Conservation (phyloP, 2,888 invertebrate genomes). For the Netelia virgata region DNA sequence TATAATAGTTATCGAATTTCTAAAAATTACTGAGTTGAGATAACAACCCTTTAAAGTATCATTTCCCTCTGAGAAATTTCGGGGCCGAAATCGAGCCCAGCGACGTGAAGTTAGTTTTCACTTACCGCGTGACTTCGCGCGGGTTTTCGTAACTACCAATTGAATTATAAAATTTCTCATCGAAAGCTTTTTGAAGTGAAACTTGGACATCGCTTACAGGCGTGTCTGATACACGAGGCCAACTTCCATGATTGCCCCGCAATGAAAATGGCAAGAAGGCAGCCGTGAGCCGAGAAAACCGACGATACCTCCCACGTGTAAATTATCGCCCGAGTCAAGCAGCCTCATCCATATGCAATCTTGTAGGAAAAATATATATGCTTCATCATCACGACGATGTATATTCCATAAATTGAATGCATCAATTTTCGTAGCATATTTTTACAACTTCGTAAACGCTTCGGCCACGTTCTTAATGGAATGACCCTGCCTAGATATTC, state of each 20-base stretch:
- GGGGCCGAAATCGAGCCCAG: not conserved
- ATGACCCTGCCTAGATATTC: too few relatives aligned
- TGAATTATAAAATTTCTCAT: constrained; percentile 52
- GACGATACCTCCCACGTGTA: constrained; percentile 1
- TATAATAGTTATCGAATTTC: not conserved
- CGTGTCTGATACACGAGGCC: not conserved
- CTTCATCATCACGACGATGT: not conserved
- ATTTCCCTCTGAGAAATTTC: constrained; percentile 4
- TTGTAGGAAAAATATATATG: not conserved
- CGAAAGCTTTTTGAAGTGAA: constrained; percentile 25
- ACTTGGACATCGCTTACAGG: constrained; percentile 28
- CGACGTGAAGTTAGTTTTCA: not conserved
- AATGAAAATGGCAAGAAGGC: not conserved
- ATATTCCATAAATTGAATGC: constrained; percentile 49
- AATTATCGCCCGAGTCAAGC: constrained; percentile 1
- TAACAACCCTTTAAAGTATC: not conserved
- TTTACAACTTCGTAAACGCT: too few relatives aligned
- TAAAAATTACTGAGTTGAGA: not conserved
- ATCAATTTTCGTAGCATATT: not conserved
- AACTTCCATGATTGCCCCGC: constrained; percentile 14
- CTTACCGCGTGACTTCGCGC: constrained; percentile 6
- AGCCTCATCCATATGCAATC: constrained; percentile 43
- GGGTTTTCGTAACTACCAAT: constrained; percentile 22
- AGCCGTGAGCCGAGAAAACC: constrained; percentile 6
- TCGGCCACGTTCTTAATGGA: too few relatives aligned